Base-by-base conservation (phyloP, 2,888 invertebrate genomes). In the Erebia ligea region DNA sequence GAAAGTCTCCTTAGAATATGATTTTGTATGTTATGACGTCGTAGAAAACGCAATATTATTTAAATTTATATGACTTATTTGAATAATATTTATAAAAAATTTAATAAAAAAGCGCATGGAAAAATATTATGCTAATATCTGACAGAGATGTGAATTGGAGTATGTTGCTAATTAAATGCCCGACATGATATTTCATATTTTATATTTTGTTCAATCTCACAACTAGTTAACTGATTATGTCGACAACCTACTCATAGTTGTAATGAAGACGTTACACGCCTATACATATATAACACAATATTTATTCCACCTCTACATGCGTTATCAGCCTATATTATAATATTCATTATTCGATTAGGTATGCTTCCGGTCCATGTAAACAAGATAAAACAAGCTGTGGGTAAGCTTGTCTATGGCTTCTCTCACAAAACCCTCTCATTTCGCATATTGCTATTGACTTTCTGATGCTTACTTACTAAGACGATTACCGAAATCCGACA, bases 361-460 rank as follows among this genome's bases (percentile, higher is more conserved):
- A 59, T 78, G 71, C 75, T 78, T 67, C 75, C 76, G 74, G 72
- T 17, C 17, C 52, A 17, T 52, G n/a, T 52, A 17, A 52, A 52
- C 17, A 8, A 52, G 52, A 52, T 52, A 13, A 45, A 13, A 11
- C 13, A 13, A 13, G 10, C 42, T 45, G 45, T 45, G 45, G 45
- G 11, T 45, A 45, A 11, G 45, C 11, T 45, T 13, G 11, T 11
- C 45, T 45, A 45, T 4, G 45, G 45, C 13, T 45, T 45, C 45
- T 45, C 11, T 45, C 45, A 45, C 11, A 42, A 42, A 42, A 42
- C 10, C 45, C 45, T 10, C 11, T 45, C 11, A 45, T 25, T 25
- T 25, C 25, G 25, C 2, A 25, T 25, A 25, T 25, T 3, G 25
- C 25, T 3, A 25, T 25, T 2, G 3, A 25, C 25, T 25, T 25